A percentile compares a stretch with the other conserved stretches of the same genome.
Conservation (phyloP, 2,113 vertebrate genomes). For the Regulus satrapa region DNA sequence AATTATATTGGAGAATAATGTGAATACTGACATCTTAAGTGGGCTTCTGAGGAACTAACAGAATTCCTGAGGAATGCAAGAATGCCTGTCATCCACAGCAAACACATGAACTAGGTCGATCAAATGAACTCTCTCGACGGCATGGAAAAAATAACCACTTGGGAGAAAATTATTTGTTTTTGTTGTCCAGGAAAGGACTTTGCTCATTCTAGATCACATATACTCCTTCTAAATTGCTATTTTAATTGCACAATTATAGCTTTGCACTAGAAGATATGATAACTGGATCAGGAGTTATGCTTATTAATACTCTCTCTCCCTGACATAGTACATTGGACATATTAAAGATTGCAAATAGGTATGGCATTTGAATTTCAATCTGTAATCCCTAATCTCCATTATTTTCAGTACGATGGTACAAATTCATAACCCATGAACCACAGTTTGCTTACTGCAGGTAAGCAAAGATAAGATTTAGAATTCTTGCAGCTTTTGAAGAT, state of each 20-base stretch:
- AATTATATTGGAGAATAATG: background rate
- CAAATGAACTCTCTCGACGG: background rate
- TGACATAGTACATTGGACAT: background rate
- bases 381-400: background rate
- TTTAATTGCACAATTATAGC: background rate
- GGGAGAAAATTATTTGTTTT: background rate
- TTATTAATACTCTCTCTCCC: background rate
- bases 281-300: background rate
- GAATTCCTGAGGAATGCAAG: background rate
- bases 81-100: background rate
- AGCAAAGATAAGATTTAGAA: background rate
- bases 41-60: background rate
- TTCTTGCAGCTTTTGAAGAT: background rate
- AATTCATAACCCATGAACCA: background rate
- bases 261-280: background rate
- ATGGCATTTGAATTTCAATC: background rate
- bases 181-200: background rate
- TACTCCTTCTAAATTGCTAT: background rate
- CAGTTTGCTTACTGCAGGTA: background rate
- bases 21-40: background rate
- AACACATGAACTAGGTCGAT: background rate
- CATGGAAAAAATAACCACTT: background rate
- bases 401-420: background rate
- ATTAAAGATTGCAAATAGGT: background rate
- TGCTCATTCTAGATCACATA: background rate